Evolutionary conservation across 2,113 vertebrate species (phyloP).

Genomic region (Forbesichthys papilliferus): DNA sequence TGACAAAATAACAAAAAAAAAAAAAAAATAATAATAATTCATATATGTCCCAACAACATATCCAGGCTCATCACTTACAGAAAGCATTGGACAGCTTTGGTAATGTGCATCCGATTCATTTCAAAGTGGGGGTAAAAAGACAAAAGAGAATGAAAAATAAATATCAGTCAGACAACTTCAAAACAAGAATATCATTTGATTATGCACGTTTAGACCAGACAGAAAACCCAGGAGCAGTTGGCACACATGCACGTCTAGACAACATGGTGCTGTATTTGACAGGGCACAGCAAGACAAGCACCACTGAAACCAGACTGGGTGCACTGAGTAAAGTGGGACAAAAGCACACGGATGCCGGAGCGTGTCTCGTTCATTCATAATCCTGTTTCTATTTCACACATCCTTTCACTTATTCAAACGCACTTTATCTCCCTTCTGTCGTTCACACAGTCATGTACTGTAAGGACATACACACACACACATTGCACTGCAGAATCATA

Average conservation of each 20-base stretch:
- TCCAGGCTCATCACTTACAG: constrained; percentile 32
- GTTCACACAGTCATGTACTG: background rate
- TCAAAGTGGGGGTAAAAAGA: constrained; percentile 29
- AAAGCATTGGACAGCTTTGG: constrained; percentile 55
- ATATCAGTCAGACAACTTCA: constrained; percentile 46
- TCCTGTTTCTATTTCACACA: background rate
- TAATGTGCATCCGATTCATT: constrained; percentile 45
- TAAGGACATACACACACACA: background rate
- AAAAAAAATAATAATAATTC: too few relatives aligned
- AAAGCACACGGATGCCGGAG: background rate
- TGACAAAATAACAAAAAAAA: too few relatives aligned
- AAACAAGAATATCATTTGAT: constrained; percentile 42
- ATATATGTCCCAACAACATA: constrained; percentile 9
- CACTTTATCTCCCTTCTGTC: constrained; percentile 17
- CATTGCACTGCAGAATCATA: constrained; percentile 34
- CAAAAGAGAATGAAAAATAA: constrained; percentile 54
- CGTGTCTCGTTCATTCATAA: background rate
- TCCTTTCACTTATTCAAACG: background rate
- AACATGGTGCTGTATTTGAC: constrained; percentile 37
- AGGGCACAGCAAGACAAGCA: constrained; percentile 56
- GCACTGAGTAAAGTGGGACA: constrained; percentile 4
- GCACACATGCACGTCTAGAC: constrained; percentile 81
- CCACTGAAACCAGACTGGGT: constrained; percentile 17
- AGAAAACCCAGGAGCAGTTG: constrained; percentile 72
- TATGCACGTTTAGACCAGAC: constrained; percentile 61